Conservation (phyloP, 2,797 vertebrate species). For the Tiaroga cobitis region DNA sequence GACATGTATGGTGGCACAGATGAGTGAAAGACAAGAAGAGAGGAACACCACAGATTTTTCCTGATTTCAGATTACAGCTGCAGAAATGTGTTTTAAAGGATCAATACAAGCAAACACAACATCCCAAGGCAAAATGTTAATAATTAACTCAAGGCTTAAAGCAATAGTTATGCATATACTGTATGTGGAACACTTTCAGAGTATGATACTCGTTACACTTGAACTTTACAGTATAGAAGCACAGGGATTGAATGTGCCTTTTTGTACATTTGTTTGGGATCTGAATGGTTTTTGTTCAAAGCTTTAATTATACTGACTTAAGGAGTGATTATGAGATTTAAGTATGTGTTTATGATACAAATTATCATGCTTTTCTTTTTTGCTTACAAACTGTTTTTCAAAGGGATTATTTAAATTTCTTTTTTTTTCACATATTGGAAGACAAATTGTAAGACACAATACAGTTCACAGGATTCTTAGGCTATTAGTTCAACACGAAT, state of each 20-base stretch:
- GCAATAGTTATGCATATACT: constrained; percentile 94
- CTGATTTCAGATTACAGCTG: constrained; percentile 81
- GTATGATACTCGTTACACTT: constrained; percentile 92
- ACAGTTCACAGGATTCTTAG: background rate
- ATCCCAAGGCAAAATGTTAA: background rate
- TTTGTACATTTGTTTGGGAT: constrained; percentile 99
- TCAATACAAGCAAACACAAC: background rate
- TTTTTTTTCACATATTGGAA: background rate
- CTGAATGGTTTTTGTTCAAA: constrained; percentile 98
- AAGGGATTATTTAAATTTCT: constrained; percentile 76
- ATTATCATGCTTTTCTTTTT: constrained; percentile 88
- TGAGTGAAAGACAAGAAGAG: constrained; percentile 77
- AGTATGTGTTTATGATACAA: constrained; percentile 90
- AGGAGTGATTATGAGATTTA: constrained; percentile 90
- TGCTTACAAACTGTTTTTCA: constrained; percentile 89
- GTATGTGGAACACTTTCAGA: constrained; percentile 89
- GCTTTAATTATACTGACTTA: constrained; percentile 99
- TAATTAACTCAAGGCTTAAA: constrained; percentile 91
- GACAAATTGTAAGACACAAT: background rate
- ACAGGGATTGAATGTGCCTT: constrained; percentile 99
- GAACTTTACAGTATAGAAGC: constrained; percentile 99
- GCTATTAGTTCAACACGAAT: background rate
- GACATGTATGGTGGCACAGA: constrained; percentile 98
- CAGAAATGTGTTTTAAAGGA: constrained; percentile 24
- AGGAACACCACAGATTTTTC: constrained; percentile 62